phyloP scores from a whole-genome alignment of 2,113 vertebrate species.

The Phalacrocorax pelagicus region DNA sequence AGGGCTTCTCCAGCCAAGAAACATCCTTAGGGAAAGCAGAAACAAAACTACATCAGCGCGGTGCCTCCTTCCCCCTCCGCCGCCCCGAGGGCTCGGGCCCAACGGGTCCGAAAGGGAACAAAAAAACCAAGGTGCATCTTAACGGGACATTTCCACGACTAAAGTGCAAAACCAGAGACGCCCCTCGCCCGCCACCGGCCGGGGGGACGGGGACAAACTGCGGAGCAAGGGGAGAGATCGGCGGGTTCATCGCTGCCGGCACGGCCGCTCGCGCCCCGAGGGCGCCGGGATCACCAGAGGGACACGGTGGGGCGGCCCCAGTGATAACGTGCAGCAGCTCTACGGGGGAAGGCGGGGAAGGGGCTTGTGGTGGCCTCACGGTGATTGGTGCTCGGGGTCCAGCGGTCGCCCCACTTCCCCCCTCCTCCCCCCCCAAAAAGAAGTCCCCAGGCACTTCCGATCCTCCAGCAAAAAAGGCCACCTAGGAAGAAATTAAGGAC shows the following conservation, averaged over 20 bases:
- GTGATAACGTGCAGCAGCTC: neutral
- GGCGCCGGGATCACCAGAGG: neutral
- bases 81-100: neutral
- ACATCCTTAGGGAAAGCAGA: neutral
- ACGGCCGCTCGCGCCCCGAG: neutral
- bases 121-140: neutral
- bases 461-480: neutral
- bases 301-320: neutral
- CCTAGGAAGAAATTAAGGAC: neutral
- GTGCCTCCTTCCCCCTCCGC: neutral
- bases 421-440: neutral
- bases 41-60: neutral
- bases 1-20: neutral
- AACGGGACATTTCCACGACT: slow-evolving; percentile 2
- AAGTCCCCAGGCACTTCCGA: neutral
- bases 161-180: slow-evolving; percentile 65
- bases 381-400: neutral
- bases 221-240: neutral
- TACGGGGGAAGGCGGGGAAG: neutral
- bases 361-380: neutral
- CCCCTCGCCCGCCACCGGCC: neutral
- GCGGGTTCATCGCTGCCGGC: too few species aligned
- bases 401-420: too few species aligned
- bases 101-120: neutral
- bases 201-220: neutral